These are phyloP conservation scores for Xylocampa areola DNA, from an alignment of 2,888 invertebrate species.

Conservation along the genomic window DNA sequence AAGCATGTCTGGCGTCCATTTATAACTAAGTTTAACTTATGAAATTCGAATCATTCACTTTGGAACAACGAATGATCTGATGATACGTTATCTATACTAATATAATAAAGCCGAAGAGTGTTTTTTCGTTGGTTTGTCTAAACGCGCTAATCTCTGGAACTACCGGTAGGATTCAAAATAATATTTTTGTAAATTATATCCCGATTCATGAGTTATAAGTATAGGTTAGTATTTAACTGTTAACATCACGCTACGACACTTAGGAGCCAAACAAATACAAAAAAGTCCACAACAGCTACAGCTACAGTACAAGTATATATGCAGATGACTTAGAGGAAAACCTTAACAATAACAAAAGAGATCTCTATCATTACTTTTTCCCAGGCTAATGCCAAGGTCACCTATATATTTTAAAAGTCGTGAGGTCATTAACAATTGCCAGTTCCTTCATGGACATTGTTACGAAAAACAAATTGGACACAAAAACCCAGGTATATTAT, in stretches of 20 bases:
- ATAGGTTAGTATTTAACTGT: no score
- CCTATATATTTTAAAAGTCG: neutral
- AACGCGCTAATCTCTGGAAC: no score
- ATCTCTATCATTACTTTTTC: neutral
- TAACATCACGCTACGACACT: no score
- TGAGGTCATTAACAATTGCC: slow-evolving; percentile 14
- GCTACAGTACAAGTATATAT: neutral
- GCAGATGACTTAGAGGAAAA: neutral
- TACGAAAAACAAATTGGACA: slow-evolving; percentile 27
- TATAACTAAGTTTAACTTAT: slow-evolving; percentile 22
- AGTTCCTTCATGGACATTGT: slow-evolving; percentile 3
- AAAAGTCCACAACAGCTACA: no score
- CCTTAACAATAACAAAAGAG: slow-evolving; percentile 6
- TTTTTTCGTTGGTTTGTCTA: no score
- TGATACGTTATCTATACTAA: no score
- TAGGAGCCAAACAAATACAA: neutral
- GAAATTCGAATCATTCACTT: slow-evolving; percentile 21
- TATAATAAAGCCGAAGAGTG: no score
- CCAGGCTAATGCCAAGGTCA: slow-evolving; percentile 25
- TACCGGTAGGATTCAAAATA: no score
- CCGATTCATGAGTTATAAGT: no score
- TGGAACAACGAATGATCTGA: slow-evolving; percentile 29
- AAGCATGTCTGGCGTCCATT: slow-evolving; percentile 45
- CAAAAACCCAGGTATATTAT: slow-evolving; percentile 15
- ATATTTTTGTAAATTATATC: no score